Conservation (phyloP, 2,888 invertebrate species). For the Drosophila flavopinicola region DNA sequence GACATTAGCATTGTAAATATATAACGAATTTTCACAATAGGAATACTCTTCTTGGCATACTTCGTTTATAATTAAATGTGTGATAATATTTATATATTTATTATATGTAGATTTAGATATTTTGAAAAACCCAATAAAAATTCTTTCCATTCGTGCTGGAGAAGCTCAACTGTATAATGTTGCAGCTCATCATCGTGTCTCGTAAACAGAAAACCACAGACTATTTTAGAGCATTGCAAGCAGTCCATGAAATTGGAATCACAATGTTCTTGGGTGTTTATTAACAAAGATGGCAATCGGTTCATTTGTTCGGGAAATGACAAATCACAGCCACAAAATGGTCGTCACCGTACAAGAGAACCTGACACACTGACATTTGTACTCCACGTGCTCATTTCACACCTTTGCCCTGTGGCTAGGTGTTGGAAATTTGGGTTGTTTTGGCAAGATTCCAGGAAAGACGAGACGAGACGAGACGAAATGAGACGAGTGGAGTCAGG, state of each 20-base stretch:
- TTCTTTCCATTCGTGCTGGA: too few relatives aligned
- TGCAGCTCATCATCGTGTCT: too few relatives aligned
- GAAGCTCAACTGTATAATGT: too few relatives aligned
- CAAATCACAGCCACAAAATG: slow-evolving; percentile 46
- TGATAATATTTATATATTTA: too few relatives aligned
- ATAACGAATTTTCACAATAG: too few relatives aligned
- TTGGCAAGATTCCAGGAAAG: slow-evolving; percentile 12
- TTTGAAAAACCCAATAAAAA: too few relatives aligned
- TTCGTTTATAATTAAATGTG: too few relatives aligned
- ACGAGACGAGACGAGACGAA: slow-evolving; percentile 6
- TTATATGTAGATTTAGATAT: too few relatives aligned
- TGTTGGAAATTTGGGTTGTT: slow-evolving; percentile 13
- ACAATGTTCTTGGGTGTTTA: slow-evolving; percentile 28
- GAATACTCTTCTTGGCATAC: too few relatives aligned
- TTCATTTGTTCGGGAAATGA: slow-evolving; percentile 42
- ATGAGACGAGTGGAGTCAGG: slow-evolving; percentile 3
- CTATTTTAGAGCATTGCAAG: slow-evolving; percentile 8
- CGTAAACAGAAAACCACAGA: slow-evolving; percentile 1
- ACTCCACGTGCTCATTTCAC: slow-evolving; percentile 3
- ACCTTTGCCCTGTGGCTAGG: slow-evolving; percentile 15
- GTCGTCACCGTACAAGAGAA: slow-evolving; percentile 1
- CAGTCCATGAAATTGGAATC: slow-evolving; percentile 44
- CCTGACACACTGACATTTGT: slow-evolving; percentile 10
- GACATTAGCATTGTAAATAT: too few relatives aligned
- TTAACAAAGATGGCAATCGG: slow-evolving; percentile 48